These are phyloP conservation scores for Hydroisotoma schaefferi DNA, from an alignment of 2,888 invertebrate species.

Conservation along the genomic window DNA sequence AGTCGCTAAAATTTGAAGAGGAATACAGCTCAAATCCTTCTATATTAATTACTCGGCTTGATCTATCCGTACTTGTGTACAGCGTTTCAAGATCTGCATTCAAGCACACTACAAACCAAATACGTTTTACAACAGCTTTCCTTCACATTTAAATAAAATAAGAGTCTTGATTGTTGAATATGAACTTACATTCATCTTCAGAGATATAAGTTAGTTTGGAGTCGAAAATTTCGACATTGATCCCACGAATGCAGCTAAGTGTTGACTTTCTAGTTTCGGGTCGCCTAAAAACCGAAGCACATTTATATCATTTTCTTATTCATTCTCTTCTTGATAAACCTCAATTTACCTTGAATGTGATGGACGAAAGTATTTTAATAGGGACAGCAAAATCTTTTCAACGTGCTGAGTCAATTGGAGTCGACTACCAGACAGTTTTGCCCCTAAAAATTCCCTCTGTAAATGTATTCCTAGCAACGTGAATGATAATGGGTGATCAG, in stretches of 20 bases:
- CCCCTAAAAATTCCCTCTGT: constrained; percentile 43
- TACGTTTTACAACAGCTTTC: neutral
- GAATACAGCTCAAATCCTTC: constrained; percentile 48
- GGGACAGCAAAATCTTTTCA: constrained; percentile 14
- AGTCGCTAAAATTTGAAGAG: constrained; percentile 47
- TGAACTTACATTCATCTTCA: constrained; percentile 43
- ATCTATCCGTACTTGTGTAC: constrained; percentile 40
- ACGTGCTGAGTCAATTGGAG: constrained; percentile 45
- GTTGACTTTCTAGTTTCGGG: neutral
- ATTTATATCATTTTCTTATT: neutral
- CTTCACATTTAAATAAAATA: neutral
- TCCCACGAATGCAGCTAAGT: constrained; percentile 37
- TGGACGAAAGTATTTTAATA: neutral
- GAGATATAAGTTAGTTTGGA: constrained; percentile 45
- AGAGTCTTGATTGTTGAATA: neutral
- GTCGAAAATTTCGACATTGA: constrained; percentile 46
- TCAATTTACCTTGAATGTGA: neutral
- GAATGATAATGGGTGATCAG: constrained; percentile 37
- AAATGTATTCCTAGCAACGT: constrained; percentile 44
- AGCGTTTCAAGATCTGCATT: constrained; percentile 45
- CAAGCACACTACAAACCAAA: constrained; percentile 38
- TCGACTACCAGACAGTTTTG: constrained; percentile 44
- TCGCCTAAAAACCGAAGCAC: neutral
- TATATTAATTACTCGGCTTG: constrained; percentile 32
- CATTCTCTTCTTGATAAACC: neutral